Percentiles rank a stretch among this genome's conserved stretches.
phyloP scores from a whole-genome alignment of 2,888 invertebrate genomes.

The Ctena decussata region DNA sequence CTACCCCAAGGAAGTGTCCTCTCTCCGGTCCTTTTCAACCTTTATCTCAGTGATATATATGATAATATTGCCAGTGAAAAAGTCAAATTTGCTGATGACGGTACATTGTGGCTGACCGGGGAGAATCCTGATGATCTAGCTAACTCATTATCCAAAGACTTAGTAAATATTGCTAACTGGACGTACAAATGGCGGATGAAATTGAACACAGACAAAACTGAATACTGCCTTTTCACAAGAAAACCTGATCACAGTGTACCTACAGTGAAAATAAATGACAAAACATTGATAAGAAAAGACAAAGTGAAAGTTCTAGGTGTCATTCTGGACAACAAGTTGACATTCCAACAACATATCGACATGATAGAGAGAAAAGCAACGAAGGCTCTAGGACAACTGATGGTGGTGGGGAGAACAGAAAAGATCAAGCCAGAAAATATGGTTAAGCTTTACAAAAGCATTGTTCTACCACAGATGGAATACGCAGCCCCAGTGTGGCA shows the following conservation, averaged over 20 bases:
- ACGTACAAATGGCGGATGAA: constrained; percentile 30
- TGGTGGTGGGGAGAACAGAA: neutral
- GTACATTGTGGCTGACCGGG: constrained; percentile 35
- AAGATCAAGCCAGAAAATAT: neutral
- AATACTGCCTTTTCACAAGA: neutral
- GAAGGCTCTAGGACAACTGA: neutral
- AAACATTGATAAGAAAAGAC: neutral
- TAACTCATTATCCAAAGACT: neutral
- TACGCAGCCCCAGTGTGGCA: constrained; percentile 37
- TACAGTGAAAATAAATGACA: neutral
- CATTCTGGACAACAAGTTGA: constrained; percentile 10
- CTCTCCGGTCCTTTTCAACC: constrained; percentile 34
- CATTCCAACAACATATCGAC: constrained; percentile 13
- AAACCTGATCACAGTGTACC: neutral
- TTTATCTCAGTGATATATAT: constrained; percentile 19
- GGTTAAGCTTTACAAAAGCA: constrained; percentile 4
- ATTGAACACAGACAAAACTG: constrained; percentile 15
- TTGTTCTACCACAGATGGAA: constrained; percentile 22
- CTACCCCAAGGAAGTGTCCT: constrained; percentile 39
- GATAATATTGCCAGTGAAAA: neutral
- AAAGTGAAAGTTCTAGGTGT: constrained; percentile 20
- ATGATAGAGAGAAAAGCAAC: constrained; percentile 1
- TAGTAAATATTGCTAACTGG: neutral
- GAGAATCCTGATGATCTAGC: neutral
- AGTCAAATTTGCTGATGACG: constrained; percentile 43